phyloP scores from a whole-genome alignment of 2,888 invertebrate species.

The Synergus itoensis region DNA sequence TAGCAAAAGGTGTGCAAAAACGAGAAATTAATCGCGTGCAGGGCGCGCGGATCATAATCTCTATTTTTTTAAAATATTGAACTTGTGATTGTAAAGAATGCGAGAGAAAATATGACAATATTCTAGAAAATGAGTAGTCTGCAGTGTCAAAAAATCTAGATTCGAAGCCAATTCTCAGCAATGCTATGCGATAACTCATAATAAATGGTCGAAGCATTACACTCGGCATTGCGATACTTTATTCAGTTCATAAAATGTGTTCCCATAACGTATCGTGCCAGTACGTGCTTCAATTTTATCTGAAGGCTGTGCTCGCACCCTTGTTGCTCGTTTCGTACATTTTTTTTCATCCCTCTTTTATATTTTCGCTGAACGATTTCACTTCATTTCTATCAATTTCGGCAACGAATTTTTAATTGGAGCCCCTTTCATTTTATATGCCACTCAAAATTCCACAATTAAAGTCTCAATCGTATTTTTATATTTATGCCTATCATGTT shows the following conservation, averaged over 20 bases:
- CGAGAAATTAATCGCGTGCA: no score
- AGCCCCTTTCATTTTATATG: not conserved
- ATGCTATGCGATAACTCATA: constrained; percentile 65
- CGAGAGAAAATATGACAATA: constrained; percentile 9
- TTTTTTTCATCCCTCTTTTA: not conserved
- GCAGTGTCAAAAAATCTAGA: constrained; percentile 58
- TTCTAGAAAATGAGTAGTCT: constrained; percentile 38
- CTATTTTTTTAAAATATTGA: not conserved
- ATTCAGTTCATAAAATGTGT: constrained; percentile 74
- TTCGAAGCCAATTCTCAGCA: constrained; percentile 67
- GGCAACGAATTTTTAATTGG: not conserved
- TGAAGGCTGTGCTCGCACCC: constrained; percentile 52
- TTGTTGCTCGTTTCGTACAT: constrained; percentile 23
- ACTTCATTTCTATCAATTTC: not conserved
- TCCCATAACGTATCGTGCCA: constrained; percentile 69
- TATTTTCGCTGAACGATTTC: not conserved
- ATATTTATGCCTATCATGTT: not conserved
- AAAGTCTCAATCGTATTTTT: not conserved
- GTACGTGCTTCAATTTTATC: constrained; percentile 73
- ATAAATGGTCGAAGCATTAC: constrained; percentile 68
- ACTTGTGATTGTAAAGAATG: not conserved
- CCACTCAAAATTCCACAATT: not conserved
- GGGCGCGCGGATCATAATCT: no score
- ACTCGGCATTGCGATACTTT: constrained; percentile 68
- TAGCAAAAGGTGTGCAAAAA: no score